Conservation (phyloP, 1,140 invertebrate genomes). For the Cherax destructor region DNA sequence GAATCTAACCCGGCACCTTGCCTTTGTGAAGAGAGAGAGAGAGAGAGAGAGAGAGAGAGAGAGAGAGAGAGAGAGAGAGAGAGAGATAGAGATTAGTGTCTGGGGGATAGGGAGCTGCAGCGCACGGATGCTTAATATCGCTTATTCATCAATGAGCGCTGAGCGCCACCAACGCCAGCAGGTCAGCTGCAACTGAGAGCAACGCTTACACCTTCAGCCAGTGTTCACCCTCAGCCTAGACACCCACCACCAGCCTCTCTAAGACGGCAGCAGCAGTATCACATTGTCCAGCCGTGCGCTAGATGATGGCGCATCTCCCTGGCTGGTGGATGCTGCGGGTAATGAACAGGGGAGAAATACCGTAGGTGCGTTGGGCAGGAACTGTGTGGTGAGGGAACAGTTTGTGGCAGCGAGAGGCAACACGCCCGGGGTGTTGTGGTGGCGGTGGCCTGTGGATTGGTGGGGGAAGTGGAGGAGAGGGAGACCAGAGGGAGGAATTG, state of each 20-base stretch:
- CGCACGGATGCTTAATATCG: background rate
- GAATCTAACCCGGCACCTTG: too few species aligned
- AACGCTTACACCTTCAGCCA: background rate
- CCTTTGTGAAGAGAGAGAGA: too few species aligned
- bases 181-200: background rate
- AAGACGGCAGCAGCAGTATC: background rate
- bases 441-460: background rate
- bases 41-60: slow-evolving; percentile 6
- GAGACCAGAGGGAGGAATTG: background rate
- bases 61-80: slow-evolving; percentile 6
- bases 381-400: background rate
- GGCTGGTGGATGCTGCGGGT: background rate
- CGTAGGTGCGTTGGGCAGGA: background rate
- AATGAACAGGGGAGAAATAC: background rate
- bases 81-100: too few species aligned
- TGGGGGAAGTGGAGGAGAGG: background rate
- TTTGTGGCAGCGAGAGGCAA: background rate
- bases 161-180: background rate
- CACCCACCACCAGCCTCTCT: background rate
- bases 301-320: background rate
- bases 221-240: background rate
- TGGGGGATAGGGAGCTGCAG: background rate
- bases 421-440: background rate
- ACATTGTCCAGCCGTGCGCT: too few species aligned
- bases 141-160: slow-evolving; percentile 2